Evolutionary conservation across 2,888 invertebrate genomes (phyloP), one percentile per base, ranked within the genome.

Genomic region (Incurvaria masculella): DNA sequence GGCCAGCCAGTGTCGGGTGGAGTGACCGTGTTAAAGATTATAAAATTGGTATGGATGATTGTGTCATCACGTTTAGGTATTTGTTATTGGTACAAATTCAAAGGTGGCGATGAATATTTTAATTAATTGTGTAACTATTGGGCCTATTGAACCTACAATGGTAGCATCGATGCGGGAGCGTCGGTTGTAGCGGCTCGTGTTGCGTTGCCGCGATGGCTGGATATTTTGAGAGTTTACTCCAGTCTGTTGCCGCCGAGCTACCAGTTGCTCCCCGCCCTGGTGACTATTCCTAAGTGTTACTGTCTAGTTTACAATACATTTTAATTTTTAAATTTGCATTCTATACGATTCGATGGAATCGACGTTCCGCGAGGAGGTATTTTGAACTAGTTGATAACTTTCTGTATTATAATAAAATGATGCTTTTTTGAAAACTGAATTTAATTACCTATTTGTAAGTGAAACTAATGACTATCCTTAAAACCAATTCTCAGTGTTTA

Each of bases 401-500:
- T 75, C 65, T 69, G 70, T 75, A 74, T 72, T 72, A 72, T 72
- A 71, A 42, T 70, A 72, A 74, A 73, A 72, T 64, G 65, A 70
- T 71, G 76, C 76, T 76, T 74, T 75, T 68, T n/a, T n/a, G n/a
- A 64, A 72, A 72, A 72, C 70, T 71, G 71, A 74, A 72, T 72
- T 72, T 71, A 73, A 73, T 68, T 73, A 33, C 11, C 72, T 76
- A 74, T 75, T 73, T 69, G 68, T 78, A 76, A 78, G 74, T 75
- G 72, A 69, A 65, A 67, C 69, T 69, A 71, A 72, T 71, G 70
- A 68, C 73, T 74, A 74, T 72, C 73, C 66, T 73, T 76, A 76
- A 72, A 72, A 66, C 69, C 72, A 69, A 69, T 72, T 74, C 69
- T 73, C 69, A 67, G 72, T 75, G 74, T 73, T 76, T 75, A 72